A percentile compares a stretch with the other conserved stretches of the same genome.
phyloP scores from a whole-genome alignment of 2,797 vertebrate genomes.

The Chromis chromis region DNA sequence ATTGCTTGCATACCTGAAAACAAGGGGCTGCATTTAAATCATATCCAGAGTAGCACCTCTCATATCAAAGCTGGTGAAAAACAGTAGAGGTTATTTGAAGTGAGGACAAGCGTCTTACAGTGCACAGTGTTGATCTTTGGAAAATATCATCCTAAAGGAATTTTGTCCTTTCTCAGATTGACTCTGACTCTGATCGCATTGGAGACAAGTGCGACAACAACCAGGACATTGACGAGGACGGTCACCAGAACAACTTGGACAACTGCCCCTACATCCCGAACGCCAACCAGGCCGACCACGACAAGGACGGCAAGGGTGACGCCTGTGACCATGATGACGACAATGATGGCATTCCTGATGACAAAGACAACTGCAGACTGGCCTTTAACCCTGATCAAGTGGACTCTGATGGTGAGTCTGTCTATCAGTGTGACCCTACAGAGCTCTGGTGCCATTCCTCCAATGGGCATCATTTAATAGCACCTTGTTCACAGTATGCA shows the following conservation, averaged over 20 bases:
- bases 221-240: conserved; percentile 98
- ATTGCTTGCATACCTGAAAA: conserved; percentile 67
- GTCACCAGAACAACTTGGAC: conserved; percentile 99
- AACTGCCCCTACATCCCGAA: conserved; percentile 99
- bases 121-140: conserved; percentile 25
- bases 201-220: conserved; percentile 98
- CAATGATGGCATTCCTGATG: conserved; percentile 96
- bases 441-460: background rate
- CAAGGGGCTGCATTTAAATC: conserved; percentile 58
- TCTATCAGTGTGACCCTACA: background rate
- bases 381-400: conserved; percentile 94
- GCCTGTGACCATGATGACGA: conserved; percentile 98
- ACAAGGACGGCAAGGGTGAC: conserved; percentile 98
- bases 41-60: conserved; percentile 40
- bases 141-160: conserved; percentile 65
- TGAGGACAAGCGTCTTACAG: conserved; percentile 51
- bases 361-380: conserved; percentile 96
- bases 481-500: conserved; percentile 1
- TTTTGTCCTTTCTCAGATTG: conserved; percentile 84
- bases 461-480: background rate
- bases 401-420: conserved; percentile 92
- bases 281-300: conserved; percentile 97
- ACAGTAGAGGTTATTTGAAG: conserved; percentile 48
- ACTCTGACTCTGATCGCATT: conserved; percentile 94
- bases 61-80: conserved; percentile 49